Evolutionary conservation across 2,888 invertebrate species (phyloP), one percentile per base, ranked within the genome.

Genomic region (Synergus umbraculus): DNA sequence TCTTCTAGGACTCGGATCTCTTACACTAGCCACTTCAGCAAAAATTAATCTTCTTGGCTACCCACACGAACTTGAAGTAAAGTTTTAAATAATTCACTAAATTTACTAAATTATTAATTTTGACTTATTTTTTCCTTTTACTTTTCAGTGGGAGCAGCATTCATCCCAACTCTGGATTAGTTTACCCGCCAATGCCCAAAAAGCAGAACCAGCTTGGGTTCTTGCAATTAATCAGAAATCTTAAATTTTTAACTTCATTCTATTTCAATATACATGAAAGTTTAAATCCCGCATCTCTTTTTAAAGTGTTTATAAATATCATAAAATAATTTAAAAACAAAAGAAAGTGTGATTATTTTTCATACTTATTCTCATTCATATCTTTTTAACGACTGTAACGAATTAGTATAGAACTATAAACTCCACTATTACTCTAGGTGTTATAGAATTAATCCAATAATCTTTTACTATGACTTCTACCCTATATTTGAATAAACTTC

Each of bases 21-120:
- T 93, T 2, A 88, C 90, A 66, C 89, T 85, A 63, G 84, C 90
- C 76, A 90, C 84, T 4, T 85, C 92, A 18, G 81, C 92, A 1
- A 88, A 86, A 58, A 92, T 95, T 58, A 86, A 85, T 9, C 85
- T 96, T 83, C 90, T 95, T 43, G 95, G 95, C n/a, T 93, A 93
- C 87, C 81, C 87, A 8, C 83, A 87, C 15, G 63, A 85, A 78
- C 85, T 92, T 66, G 81, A 89, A 85, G 91, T 90, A 85, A 78
- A 79, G 9, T 15, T 66, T 13, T 7, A 37, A 43, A 29, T 9
- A 37, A n/a, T n/a, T n/a, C n/a, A n/a, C n/a, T n/a, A n/a, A n/a
- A n/a, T n/a, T n/a, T n/a, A n/a, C 37, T 37, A 22, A 22, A 22
- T 22, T 22, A 22, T 22, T 37, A 37, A 37, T 0, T 37, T 37